A percentile compares a stretch with the other conserved stretches of the same genome.
These are phyloP conservation scores for Scaptodrosophila lebanonensis DNA, from an alignment of 1,140 invertebrate genomes.

Conservation along the genomic window DNA sequence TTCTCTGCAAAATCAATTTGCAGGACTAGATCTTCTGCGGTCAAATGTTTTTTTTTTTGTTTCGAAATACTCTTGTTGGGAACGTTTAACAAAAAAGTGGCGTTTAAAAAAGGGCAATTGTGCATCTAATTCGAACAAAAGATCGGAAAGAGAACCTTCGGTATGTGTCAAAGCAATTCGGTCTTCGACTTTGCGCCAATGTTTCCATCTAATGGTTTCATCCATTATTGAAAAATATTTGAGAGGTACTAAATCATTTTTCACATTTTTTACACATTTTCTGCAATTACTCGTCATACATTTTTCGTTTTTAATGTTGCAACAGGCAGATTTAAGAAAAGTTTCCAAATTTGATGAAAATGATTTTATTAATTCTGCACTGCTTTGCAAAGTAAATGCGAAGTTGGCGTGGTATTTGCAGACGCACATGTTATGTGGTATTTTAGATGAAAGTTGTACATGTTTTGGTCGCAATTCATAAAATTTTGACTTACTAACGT, in stretches of 20 bases:
- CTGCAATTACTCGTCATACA: conserved; percentile 2
- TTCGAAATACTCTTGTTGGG: conserved; percentile 15
- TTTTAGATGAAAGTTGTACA: conserved; percentile 12
- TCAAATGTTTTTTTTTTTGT: conserved; percentile 1
- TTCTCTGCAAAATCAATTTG: conserved; percentile 21
- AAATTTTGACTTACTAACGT: too few species aligned
- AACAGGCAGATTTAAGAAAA: not conserved
- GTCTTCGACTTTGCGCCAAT: too few species aligned
- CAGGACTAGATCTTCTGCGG: not conserved
- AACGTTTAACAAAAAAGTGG: conserved; percentile 1
- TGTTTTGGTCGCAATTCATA: too few species aligned
- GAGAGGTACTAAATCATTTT: too few species aligned
- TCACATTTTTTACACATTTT: not conserved
- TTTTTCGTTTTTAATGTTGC: conserved; percentile 4
- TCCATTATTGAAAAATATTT: too few species aligned
- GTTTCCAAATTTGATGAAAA: too few species aligned
- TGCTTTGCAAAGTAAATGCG: too few species aligned
- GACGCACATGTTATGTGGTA: conserved; percentile 24
- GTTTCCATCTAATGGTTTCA: too few species aligned
- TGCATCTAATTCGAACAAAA: not conserved
- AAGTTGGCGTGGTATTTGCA: conserved; percentile 25
- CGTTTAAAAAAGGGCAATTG: conserved; percentile 5
- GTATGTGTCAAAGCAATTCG: too few species aligned
- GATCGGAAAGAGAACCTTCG: conserved; percentile 5
- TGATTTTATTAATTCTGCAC: too few species aligned